Evolutionary conservation across 2,888 invertebrate genomes (phyloP), one percentile per base, ranked within the genome.

Genomic region (Scaptomyza polygonia): DNA sequence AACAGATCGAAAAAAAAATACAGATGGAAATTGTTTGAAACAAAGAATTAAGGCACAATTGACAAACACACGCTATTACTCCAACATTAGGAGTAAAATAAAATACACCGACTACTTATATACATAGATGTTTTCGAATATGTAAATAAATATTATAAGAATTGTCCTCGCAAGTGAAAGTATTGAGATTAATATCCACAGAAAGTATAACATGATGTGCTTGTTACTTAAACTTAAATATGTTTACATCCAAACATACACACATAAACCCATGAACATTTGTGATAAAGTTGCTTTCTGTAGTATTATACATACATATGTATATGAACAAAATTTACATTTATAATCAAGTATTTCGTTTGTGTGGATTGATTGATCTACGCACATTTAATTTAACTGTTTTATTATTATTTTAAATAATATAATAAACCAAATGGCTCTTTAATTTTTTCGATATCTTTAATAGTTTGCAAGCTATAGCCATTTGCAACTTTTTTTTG

Each of bases 231-330:
- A 27, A 12, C 9, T 27, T 29, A 5, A 25, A 36, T 45, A 49
- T 57, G 34, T 29, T 14, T 9, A 8, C 21, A n/a, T 53, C 14
- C 2, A 21, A 21, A 12, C 30, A 36, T 16, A 44, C 32, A 27
- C 43, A 40, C 25, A 43, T n/a, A n/a, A n/a, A n/a, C n/a, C n/a
- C 18, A 43, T 16, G 29, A 55, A 40, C 18, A 5, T 65, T 18
- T 21, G 14, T 42, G 5, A 21, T 6, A 21, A 25, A 7, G 4
- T 34, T 21, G n/a, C n/a, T 21, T 32, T 48, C 18, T 6, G 12
- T 11, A 21, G 18, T n/a, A 14, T 11, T 12, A n/a, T n/a, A n/a
- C n/a, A n/a, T n/a, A n/a, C n/a, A n/a, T n/a, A n/a, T n/a, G 11
- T 14, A 21, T 49, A 21, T 34, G 5, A 5, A 21, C 34, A 11